Evolutionary conservation across 2,113 vertebrate genomes (phyloP), one percentile per base, ranked within the genome.

Genomic region (Forbesichthys agassizii): DNA sequence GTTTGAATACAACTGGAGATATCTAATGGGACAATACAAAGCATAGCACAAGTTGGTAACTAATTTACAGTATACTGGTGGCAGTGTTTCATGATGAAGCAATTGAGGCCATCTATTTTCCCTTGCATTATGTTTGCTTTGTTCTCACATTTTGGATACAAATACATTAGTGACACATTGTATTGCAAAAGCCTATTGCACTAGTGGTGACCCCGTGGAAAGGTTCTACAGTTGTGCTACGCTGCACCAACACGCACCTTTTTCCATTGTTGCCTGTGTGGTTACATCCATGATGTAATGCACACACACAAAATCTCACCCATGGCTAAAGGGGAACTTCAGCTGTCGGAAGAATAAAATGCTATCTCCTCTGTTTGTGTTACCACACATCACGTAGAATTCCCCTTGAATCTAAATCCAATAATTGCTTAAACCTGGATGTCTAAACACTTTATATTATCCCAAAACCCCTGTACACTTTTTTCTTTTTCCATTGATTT

Each of bases 381-480:
- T 84, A 82, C 80, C 71, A 76, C 68, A 75, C 61, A 77, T 81
- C 27, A 68, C 62, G 86, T 87, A 86, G 86, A 91, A 91, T 89
- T 92, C 84, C 84, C 87, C 73, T 76, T 79, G 71, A 88, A 90
- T 91, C 86, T 88, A 86, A 90, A 90, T 90, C 86, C 86, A 88
- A 88, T 89, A 88, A 93, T 91, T 89, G 90, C 84, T 84, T 85
- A 84, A 86, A 88, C 69, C 84, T 83, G 84, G 63, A 88, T 91
- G 89, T 92, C 88, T 90, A 87, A 89, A 88, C 86, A 89, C 72
- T 84, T 88, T 87, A 84, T 83, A 85, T 82, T 82, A 82, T 82
- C 83, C 83, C 20, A 61, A 52, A 18, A 16, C 16, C 47, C 1
- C 60, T 10, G 9, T 10, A 18, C 48, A 13, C 54, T 33, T 46